These are phyloP conservation scores for Zosterops lateralis DNA, from an alignment of 2,113 vertebrate genomes.

Conservation along the genomic window DNA sequence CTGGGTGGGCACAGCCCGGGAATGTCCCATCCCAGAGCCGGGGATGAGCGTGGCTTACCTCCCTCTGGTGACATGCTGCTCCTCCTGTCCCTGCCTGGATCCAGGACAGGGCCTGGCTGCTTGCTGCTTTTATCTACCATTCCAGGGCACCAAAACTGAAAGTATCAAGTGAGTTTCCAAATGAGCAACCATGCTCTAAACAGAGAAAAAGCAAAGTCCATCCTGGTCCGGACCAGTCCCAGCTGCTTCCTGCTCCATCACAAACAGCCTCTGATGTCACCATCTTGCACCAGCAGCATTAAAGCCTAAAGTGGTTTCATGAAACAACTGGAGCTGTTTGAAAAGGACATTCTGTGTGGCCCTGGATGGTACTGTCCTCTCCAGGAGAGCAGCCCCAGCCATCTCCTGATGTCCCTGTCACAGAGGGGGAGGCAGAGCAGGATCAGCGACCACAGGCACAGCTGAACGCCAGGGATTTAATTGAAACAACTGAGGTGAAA, in stretches of 20 bases:
- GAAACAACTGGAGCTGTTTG: neutral
- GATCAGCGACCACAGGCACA: neutral
- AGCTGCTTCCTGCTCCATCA: neutral
- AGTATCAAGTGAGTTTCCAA: neutral
- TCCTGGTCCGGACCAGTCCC: neutral
- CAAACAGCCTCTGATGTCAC: neutral
- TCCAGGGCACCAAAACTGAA: neutral
- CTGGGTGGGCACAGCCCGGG: neutral
- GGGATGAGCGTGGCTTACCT: neutral
- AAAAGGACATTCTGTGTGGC: neutral
- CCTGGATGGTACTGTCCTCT: neutral
- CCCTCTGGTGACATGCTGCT: neutral
- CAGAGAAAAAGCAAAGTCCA: conserved; percentile 11
- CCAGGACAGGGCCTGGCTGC: neutral
- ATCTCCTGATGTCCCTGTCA: neutral
- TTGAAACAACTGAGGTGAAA: neutral
- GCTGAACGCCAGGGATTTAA: accelerated
- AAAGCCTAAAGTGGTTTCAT: neutral
- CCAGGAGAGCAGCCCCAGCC: neutral
- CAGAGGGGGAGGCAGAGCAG: neutral
- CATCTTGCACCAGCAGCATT: neutral
- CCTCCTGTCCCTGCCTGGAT: neutral
- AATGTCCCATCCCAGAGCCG: neutral
- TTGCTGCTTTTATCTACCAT: neutral
- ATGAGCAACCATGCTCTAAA: neutral